These are phyloP conservation scores for Meriones unguiculatus DNA, from an alignment of 2,113 vertebrate genomes.

Conservation along the genomic window DNA sequence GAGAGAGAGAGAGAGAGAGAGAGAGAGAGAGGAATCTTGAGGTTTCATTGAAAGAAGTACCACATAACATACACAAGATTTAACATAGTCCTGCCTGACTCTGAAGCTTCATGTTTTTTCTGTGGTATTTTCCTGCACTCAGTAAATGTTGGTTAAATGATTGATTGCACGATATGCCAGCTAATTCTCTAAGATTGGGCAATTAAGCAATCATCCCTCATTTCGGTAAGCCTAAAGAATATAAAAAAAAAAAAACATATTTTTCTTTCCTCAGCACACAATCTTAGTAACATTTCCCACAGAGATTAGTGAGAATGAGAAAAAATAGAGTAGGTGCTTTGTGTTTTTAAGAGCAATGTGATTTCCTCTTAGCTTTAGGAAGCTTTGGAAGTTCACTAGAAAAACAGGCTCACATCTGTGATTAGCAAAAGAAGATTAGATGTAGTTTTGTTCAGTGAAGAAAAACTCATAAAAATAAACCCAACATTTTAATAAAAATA, in stretches of 20 bases:
- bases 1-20: neutral
- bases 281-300: slow-evolving; percentile 48
- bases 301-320: slow-evolving; percentile 56
- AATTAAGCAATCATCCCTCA: slow-evolving; percentile 68
- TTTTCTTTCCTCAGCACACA: slow-evolving; percentile 35
- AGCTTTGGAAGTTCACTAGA: slow-evolving; percentile 21
- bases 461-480: neutral
- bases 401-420: slow-evolving; percentile 4
- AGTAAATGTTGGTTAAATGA: slow-evolving; percentile 49
- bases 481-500: neutral
- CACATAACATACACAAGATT: neutral
- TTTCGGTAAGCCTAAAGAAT: slow-evolving; percentile 51
- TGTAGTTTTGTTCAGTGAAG: neutral
- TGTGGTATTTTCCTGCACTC: neutral
- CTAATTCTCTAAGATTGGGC: slow-evolving; percentile 65
- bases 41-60: neutral
- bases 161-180: slow-evolving; percentile 7
- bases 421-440: slow-evolving; percentile 11
- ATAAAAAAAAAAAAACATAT: neutral
- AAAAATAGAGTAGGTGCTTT: neutral
- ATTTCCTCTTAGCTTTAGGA: slow-evolving; percentile 4
- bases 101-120: neutral
- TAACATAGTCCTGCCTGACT: neutral
- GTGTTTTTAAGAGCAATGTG: slow-evolving; percentile 51
- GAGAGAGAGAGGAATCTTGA: neutral